Conservation (phyloP, 1,140 invertebrate genomes). For the Mactra quadrangularis region DNA sequence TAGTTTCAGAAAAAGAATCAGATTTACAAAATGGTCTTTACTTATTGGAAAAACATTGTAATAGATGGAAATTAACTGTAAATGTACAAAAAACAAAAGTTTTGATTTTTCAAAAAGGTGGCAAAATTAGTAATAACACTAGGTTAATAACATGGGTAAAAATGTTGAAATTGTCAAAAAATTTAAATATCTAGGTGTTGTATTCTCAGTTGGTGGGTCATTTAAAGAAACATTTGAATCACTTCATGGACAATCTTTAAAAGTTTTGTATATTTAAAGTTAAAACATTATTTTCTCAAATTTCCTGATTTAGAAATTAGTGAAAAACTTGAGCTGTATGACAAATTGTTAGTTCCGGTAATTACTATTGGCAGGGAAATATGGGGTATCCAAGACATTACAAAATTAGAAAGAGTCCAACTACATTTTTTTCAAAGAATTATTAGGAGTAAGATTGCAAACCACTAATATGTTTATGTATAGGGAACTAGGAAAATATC, state of each 20-base stretch:
- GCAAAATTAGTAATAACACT: neutral
- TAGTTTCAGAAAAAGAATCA: constrained; percentile 32
- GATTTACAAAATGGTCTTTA: constrained; percentile 22
- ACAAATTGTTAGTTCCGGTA: constrained; percentile 8
- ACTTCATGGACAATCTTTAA: constrained; percentile 21
- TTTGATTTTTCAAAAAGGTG: constrained; percentile 35
- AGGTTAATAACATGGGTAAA: neutral
- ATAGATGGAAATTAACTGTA: constrained; percentile 42
- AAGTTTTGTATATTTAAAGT: constrained; percentile 25
- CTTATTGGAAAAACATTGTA: constrained; percentile 29
- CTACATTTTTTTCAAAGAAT: too few relatives aligned
- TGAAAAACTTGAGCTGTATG: neutral
- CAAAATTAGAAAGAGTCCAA: too few relatives aligned
- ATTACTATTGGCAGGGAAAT: constrained; percentile 15
- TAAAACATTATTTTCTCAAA: constrained; percentile 10
- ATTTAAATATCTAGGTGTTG: constrained; percentile 40
- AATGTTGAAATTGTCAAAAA: constrained; percentile 20
- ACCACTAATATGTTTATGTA: too few relatives aligned
- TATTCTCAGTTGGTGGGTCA: constrained; percentile 8
- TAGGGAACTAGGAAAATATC: too few relatives aligned
- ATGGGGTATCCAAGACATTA: neutral
- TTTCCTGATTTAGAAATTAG: neutral
- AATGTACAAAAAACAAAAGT: constrained; percentile 58
- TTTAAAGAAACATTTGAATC: constrained; percentile 13
- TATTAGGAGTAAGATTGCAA: too few relatives aligned